Base-by-base conservation (phyloP, 2,113 vertebrate genomes). In the Thamnaconus septentrionalis region DNA sequence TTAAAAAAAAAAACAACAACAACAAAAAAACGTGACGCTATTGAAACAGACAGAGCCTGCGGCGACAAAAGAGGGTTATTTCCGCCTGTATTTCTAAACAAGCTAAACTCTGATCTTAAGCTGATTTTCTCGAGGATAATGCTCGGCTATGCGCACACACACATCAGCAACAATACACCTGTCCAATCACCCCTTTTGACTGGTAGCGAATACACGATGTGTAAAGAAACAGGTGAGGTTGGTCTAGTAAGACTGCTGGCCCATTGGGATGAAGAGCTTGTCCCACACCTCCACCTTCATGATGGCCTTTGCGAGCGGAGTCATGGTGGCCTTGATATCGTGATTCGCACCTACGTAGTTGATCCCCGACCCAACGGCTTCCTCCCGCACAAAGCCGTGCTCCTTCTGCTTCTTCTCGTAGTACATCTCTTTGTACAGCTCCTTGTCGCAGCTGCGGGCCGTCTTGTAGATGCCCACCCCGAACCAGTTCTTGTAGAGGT, bases 281-380 rank as follows among this genome's bases (percentile, higher is more conserved):
- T 91, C 90, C 91, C 91, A 90, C 62, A 90, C 69, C 76, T 92
- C 90, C 71, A 90, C 86, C 56, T 90, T 90, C 85, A 92, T 83
- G 59, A 90, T 76, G 53, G 87, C 57, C 1, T 74, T 86, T 5
- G 74, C 89, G 44, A 90, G 1, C 3, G 89, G 88, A 61, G 67
- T 66, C 91, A 90, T 90, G 52, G 84, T 89, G 57, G 87, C 91
- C 64, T 56, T 90, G 68, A 91, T 56, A 47, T 90, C 87, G 45
- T 91, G 64, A 56, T 71, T 67, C 7, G 53, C 58, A 0, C 87
- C 88, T 41, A 79, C 71, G 31, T 85, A 81, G 74, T 64, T 85
- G 69, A 91, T 90, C 47, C 88, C 87, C 8, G 89, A 86, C 10
- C 90, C 90, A 4, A 4, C 80, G 45, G 84, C 81, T 53, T 88